Conservation (phyloP, 2,797 vertebrate species). For the Esox lucius region DNA sequence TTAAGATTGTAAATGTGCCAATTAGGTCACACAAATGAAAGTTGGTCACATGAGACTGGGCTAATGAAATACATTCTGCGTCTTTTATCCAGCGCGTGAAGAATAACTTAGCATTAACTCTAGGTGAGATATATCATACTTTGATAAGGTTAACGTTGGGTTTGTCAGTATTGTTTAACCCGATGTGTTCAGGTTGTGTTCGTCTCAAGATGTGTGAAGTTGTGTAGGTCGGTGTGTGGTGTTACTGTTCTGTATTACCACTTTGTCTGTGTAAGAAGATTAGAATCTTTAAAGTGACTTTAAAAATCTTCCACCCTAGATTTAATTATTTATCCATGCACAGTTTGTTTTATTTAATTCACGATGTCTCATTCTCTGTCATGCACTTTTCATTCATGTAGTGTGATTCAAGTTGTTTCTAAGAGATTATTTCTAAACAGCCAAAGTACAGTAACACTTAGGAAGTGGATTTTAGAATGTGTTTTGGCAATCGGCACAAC, state of each 20-base stretch:
- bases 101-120: neutral
- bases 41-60: neutral
- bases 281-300: neutral
- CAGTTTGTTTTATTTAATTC: neutral
- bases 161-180: neutral
- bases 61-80: neutral
- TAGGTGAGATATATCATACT: neutral
- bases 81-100: too few relatives aligned
- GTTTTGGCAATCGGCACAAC: neutral
- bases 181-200: neutral
- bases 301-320: neutral
- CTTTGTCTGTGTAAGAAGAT: neutral
- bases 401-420: neutral
- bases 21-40: constrained; percentile 28
- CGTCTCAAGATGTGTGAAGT: neutral
- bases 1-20: constrained; percentile 35
- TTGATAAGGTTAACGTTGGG: neutral
- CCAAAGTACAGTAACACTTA: constrained; percentile 9
- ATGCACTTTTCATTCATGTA: neutral
- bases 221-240: neutral
- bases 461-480: neutral
- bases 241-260: neutral
- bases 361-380: neutral
- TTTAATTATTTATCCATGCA: neutral
- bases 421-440: constrained; percentile 7